These are phyloP conservation scores for Dyspetes luteomarginatus DNA, from an alignment of 2,888 invertebrate species.

Conservation along the genomic window DNA sequence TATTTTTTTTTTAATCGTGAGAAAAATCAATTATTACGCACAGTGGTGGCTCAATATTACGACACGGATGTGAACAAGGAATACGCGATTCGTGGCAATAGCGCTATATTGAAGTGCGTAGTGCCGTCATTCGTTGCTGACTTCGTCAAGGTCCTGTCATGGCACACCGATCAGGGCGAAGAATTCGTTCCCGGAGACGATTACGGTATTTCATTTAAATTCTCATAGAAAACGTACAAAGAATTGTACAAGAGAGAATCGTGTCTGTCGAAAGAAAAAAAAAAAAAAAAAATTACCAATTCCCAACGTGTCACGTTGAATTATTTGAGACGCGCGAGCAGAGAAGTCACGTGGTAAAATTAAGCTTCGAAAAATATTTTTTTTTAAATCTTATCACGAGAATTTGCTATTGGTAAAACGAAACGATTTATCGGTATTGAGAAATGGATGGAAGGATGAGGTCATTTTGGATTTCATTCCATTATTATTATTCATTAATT, in stretches of 20 bases:
- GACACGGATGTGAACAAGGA: constrained; percentile 94
- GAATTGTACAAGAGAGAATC: background rate
- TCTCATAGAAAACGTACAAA: constrained; percentile 2
- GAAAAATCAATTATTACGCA: constrained; percentile 42
- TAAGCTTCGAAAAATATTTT: background rate
- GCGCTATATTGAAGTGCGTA: constrained; percentile 94
- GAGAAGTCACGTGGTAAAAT: background rate
- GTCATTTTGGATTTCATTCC: too few relatives aligned
- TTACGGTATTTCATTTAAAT: constrained; percentile 84
- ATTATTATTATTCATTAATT: too few relatives aligned
- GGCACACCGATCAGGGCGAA: constrained; percentile 93
- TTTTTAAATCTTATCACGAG: too few relatives aligned
- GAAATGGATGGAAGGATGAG: too few relatives aligned
- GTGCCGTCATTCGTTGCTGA: constrained; percentile 97
- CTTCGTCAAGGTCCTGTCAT: constrained; percentile 94
- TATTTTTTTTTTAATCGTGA: background rate
- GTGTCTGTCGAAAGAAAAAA: background rate
- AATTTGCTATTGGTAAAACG: too few relatives aligned
- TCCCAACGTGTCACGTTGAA: constrained; percentile 31
- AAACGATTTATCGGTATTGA: too few relatives aligned
- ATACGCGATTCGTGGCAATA: constrained; percentile 95
- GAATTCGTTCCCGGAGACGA: constrained; percentile 88
- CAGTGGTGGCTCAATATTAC: constrained; percentile 92
- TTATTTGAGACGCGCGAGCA: constrained; percentile 43
- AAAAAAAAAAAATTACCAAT: constrained; percentile 13